phyloP scores from a whole-genome alignment of 2,888 invertebrate genomes.

The Salticus scenicus region DNA sequence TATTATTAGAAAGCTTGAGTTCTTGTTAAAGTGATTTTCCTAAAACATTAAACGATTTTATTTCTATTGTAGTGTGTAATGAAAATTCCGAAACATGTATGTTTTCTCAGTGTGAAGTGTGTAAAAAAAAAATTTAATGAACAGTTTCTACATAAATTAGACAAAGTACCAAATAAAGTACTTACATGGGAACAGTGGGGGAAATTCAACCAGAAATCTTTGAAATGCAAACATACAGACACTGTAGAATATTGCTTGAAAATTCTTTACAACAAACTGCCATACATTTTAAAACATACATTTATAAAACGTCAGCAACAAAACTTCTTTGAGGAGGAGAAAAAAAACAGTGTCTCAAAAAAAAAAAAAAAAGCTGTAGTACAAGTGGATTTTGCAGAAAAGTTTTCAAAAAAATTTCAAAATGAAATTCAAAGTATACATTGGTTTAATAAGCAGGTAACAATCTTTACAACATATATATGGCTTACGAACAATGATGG shows the following conservation, averaged over 20 bases:
- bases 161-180: background rate
- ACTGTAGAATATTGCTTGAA: background rate
- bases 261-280: background rate
- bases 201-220: background rate
- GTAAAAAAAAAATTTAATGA: background rate
- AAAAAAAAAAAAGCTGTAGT: background rate
- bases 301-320: constrained; percentile 8
- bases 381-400: background rate
- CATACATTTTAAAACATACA: background rate
- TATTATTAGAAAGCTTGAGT: constrained; percentile 1
- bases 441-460: too few relatives aligned
- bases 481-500: too few relatives aligned
- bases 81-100: background rate
- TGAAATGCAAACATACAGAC: background rate
- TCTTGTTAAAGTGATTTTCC: background rate
- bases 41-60: background rate
- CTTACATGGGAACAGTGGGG: too few relatives aligned
- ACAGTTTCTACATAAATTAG: background rate
- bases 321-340: background rate
- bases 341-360: background rate
- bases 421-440: too few relatives aligned
- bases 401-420: too few relatives aligned
- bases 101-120: background rate
- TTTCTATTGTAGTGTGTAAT: background rate
- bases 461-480: too few relatives aligned